These are phyloP conservation scores for Hormiphora californensis DNA, from an alignment of 37 sponge, comb jelly and placozoan species.

Conservation along the genomic window DNA sequence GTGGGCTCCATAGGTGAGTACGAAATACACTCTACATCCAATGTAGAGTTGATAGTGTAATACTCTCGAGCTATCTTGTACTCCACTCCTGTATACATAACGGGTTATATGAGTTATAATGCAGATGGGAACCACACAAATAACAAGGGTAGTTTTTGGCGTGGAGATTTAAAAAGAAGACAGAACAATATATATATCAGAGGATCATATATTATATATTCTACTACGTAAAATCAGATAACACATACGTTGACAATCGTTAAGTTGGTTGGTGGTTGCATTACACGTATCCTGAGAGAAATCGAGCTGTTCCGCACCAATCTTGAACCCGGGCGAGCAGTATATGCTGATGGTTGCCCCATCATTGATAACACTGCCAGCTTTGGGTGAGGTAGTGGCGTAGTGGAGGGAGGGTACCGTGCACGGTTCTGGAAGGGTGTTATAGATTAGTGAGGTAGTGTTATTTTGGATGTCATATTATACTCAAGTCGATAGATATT, in stretches of 20 bases:
- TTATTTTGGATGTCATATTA: too few relatives aligned
- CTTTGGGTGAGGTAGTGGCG: not conserved
- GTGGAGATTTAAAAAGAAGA: too few relatives aligned
- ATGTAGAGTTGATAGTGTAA: not conserved
- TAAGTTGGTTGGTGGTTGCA: not conserved
- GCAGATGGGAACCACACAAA: too few relatives aligned
- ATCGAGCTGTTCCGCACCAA: not conserved
- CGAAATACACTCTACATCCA: not conserved
- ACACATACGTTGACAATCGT: not conserved
- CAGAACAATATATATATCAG: too few relatives aligned
- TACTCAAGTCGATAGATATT: too few relatives aligned
- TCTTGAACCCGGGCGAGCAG: not conserved
- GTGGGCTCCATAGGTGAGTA: not conserved
- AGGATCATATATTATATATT: too few relatives aligned
- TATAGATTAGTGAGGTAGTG: not conserved
- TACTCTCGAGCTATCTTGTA: not conserved
- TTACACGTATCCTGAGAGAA: not conserved
- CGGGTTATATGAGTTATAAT: too few relatives aligned
- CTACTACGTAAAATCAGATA: too few relatives aligned
- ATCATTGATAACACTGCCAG: not conserved
- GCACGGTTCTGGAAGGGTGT: not conserved
- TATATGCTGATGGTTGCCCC: not conserved
- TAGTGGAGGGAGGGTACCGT: conserved; percentile 11
- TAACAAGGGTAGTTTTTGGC: too few relatives aligned
- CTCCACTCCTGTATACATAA: conserved; percentile 4